Conservation (phyloP, 64 coral and sea anemone genomes). For the Stylophora pistillata region DNA sequence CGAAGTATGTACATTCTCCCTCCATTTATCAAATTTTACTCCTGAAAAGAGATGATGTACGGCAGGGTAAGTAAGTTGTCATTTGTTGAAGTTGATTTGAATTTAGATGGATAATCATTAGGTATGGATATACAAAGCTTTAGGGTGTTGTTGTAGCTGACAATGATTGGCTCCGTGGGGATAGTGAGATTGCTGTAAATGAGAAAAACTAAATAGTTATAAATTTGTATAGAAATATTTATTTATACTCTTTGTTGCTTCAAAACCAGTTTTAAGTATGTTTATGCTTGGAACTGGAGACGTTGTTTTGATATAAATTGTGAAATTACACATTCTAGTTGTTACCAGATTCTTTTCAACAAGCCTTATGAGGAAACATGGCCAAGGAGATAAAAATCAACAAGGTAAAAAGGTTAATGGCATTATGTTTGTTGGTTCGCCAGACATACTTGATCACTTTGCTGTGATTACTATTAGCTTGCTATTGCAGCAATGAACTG, state of each 20-base stretch:
- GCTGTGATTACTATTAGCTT: not conserved
- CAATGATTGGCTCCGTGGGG: no score
- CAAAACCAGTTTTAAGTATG: no score
- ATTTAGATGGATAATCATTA: not conserved
- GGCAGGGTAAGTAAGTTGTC: not conserved
- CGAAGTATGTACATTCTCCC: slow-evolving; percentile 8
- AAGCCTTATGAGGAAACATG: slow-evolving; percentile 32
- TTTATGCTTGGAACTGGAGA: no score
- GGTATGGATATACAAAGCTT: not conserved
- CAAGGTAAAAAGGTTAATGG: not conserved
- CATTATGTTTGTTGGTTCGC: no score
- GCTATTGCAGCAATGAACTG: no score
- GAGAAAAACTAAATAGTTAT: no score
- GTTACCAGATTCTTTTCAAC: slow-evolving; percentile 35
- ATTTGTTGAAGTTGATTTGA: not conserved
- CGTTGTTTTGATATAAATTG: no score
- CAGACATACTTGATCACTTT: not conserved
- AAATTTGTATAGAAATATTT: no score
- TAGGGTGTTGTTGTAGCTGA: not conserved
- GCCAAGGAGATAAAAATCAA: not conserved
- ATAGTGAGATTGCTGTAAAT: no score
- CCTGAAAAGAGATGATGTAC: not conserved
- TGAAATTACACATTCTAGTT: not conserved
- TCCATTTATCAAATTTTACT: slow-evolving; percentile 24
- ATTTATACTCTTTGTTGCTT: no score